Conservation (phyloP, 2,113 vertebrate species). For the Megaceryle maxima region DNA sequence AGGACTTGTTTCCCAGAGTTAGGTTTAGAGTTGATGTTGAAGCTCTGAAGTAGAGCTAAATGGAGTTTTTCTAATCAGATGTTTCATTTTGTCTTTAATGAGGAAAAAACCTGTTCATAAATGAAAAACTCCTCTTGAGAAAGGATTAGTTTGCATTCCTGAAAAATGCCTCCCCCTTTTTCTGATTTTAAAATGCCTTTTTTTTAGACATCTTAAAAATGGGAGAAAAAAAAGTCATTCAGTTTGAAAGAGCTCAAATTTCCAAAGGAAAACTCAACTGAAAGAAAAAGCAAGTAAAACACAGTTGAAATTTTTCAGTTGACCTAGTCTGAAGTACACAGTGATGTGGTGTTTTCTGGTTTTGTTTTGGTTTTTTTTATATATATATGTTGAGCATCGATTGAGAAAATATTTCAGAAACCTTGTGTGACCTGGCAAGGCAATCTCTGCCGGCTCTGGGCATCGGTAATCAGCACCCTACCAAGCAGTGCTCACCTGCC, state of each 20-base stretch:
- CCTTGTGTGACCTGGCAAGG: background rate
- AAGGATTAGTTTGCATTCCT: background rate
- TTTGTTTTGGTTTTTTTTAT: background rate
- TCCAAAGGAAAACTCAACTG: background rate
- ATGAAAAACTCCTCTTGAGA: background rate
- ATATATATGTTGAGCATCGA: background rate
- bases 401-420: background rate
- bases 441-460: background rate
- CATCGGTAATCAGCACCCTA: accelerated
- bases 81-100: too few relatives aligned
- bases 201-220: background rate
- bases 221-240: background rate
- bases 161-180: background rate
- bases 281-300: background rate
- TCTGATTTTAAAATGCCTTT: background rate
- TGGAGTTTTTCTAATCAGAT: background rate
- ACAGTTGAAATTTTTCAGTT: background rate
- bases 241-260: background rate
- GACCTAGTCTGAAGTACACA: background rate
- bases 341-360: background rate
- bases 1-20: background rate
- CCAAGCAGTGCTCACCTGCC: background rate
- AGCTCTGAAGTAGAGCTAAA: background rate
- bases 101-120: background rate
- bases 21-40: background rate